Evolutionary conservation across 2,888 invertebrate genomes (phyloP).

Genomic region (Xestia sexstrigata): DNA sequence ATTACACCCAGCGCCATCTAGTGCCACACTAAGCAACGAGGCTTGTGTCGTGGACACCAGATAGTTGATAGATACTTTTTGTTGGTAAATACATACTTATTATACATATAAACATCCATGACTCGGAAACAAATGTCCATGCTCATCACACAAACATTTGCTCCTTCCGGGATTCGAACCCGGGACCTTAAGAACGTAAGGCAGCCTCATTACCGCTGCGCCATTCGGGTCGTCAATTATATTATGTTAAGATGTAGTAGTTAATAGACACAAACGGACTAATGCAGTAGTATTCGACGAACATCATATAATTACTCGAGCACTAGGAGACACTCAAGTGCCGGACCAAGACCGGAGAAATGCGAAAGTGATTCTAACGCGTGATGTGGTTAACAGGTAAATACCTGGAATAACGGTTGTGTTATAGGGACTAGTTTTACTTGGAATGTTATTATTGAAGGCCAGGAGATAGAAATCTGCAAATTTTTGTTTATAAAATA

Average conservation of each 20-base stretch:
- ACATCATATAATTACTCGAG: conserved; percentile 39
- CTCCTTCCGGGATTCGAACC: too few relatives aligned
- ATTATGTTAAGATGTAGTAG: conserved; percentile 2
- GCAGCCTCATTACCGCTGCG: too few relatives aligned
- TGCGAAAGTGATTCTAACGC: conserved; percentile 22
- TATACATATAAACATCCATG: too few relatives aligned
- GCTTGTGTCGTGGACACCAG: too few relatives aligned
- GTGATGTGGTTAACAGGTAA: conserved; percentile 13
- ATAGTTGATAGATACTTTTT: too few relatives aligned
- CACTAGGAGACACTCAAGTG: conserved; percentile 9
- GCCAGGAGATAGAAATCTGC: background rate
- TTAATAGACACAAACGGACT: conserved; percentile 30
- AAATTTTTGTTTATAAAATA: background rate
- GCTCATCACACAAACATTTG: too few relatives aligned
- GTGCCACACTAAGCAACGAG: too few relatives aligned
- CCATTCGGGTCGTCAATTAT: too few relatives aligned
- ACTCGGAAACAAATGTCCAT: too few relatives aligned
- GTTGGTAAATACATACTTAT: too few relatives aligned
- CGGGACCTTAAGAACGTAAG: too few relatives aligned
- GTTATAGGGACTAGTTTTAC: background rate
- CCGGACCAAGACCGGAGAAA: conserved; percentile 1
- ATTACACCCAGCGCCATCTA: too few relatives aligned
- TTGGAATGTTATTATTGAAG: background rate
- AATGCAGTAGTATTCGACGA: conserved; percentile 6
- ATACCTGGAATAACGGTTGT: background rate